These are phyloP conservation scores for Notechis scutatus DNA, from an alignment of 2,113 vertebrate species.

Conservation along the genomic window DNA sequence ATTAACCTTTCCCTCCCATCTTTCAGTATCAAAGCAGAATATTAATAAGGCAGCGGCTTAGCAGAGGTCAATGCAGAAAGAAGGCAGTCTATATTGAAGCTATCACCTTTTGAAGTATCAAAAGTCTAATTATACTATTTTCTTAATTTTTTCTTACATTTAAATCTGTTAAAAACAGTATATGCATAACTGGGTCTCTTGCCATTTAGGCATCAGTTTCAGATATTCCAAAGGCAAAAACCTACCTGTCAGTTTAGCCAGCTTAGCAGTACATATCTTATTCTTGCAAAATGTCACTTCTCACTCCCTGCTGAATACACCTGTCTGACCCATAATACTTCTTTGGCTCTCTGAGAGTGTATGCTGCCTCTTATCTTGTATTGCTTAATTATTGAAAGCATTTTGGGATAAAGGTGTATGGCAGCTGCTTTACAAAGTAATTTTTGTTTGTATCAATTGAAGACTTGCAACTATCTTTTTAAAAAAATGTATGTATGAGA, in stretches of 20 bases:
- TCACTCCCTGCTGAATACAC: slow-evolving; percentile 24
- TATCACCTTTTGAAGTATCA: background rate
- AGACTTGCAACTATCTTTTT: background rate
- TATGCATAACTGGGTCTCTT: slow-evolving; percentile 22
- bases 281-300: slow-evolving; percentile 22
- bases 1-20: slow-evolving; percentile 3
- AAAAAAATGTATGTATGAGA: background rate
- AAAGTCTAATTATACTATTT: slow-evolving; percentile 8
- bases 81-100: slow-evolving; percentile 45
- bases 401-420: slow-evolving; percentile 24
- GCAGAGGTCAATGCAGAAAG: slow-evolving; percentile 7
- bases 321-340: background rate
- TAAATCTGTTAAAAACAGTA: slow-evolving; percentile 33
- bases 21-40: slow-evolving; percentile 18
- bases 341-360: slow-evolving; percentile 8
- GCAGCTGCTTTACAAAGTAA: slow-evolving; percentile 12
- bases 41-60: slow-evolving; percentile 19
- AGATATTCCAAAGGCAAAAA: slow-evolving; percentile 24
- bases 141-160: slow-evolving; percentile 35
- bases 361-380: slow-evolving; percentile 20
- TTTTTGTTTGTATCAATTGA: background rate
- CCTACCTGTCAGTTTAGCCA: slow-evolving; percentile 12
- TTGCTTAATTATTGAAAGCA: slow-evolving; percentile 37
- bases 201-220: slow-evolving; percentile 20
- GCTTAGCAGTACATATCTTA: slow-evolving; percentile 17